Conservation (phyloP, 1,140 invertebrate species). For the Gonioctena quinquepunctata region DNA sequence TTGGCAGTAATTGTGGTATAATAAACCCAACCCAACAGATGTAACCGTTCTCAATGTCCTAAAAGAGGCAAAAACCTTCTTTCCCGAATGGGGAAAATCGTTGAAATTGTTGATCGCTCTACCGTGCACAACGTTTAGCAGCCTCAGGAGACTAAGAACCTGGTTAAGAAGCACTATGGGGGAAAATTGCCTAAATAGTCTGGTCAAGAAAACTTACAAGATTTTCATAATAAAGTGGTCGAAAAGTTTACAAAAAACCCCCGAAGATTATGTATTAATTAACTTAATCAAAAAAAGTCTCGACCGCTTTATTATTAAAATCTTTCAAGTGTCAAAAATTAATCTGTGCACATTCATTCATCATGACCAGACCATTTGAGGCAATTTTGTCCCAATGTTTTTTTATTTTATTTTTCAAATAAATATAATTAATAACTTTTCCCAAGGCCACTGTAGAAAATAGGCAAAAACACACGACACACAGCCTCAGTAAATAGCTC, state of each 20-base stretch:
- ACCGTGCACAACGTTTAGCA: conserved; percentile 16
- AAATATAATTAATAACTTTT: conserved; percentile 7
- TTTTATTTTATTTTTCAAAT: conserved; percentile 9
- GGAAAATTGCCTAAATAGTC: conserved; percentile 14
- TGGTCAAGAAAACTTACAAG: conserved; percentile 11
- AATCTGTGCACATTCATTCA: not conserved
- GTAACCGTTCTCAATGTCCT: conserved; percentile 1
- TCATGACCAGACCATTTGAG: not conserved
- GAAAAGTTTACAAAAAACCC: not conserved
- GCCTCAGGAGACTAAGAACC: conserved; percentile 14
- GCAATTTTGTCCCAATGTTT: not conserved
- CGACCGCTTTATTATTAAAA: conserved; percentile 4
- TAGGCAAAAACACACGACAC: no score
- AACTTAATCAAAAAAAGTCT: not conserved
- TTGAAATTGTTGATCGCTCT: conserved; percentile 12
- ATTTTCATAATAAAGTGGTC: conserved; percentile 4
- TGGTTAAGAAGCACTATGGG: conserved; percentile 18
- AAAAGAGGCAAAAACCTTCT: not conserved
- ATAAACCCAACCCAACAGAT: conserved; percentile 7
- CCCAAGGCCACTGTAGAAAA: no score
- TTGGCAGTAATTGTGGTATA: conserved; percentile 5
- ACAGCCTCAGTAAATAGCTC: no score
- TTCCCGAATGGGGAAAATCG: conserved; percentile 6
- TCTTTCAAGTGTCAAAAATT: not conserved
- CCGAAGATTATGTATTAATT: conserved; percentile 1